Evolutionary conservation across 2,113 vertebrate genomes (phyloP).

Genomic region (Eolophus roseicapilla): DNA sequence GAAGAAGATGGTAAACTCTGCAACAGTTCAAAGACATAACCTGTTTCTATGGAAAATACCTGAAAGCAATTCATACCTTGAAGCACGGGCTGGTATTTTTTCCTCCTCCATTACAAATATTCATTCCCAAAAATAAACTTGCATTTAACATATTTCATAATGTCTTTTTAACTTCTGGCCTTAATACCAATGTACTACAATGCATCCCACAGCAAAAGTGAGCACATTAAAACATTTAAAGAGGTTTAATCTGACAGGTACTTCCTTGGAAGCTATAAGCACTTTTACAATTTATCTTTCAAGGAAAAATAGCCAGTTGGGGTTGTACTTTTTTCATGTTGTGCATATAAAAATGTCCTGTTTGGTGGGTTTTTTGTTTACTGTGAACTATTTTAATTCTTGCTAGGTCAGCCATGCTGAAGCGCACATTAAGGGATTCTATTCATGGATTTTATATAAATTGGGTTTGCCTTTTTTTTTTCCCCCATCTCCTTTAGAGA

Average conservation of each 20-base stretch:
- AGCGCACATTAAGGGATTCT: background rate
- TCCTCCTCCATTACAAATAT: background rate
- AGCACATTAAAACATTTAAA: background rate
- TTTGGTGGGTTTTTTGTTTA: background rate
- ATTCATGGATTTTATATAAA: background rate
- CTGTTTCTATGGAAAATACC: background rate
- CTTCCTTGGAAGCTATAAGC: background rate
- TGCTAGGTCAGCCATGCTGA: background rate
- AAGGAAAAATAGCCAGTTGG: background rate
- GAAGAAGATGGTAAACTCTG: background rate
- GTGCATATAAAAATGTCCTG: background rate
- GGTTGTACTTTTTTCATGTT: background rate
- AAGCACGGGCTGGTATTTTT: background rate
- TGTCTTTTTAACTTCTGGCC: background rate
- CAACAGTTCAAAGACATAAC: background rate
- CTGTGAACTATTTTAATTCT: background rate
- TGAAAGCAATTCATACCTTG: background rate
- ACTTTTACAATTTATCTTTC: background rate
- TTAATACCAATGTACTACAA: background rate
- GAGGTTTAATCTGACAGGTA: background rate
- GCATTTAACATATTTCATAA: background rate
- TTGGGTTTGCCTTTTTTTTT: background rate
- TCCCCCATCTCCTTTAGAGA: background rate
- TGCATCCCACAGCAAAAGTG: background rate
- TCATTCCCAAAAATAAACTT: background rate